Percentiles rank a stretch among this genome's conserved stretches.
phyloP scores from a whole-genome alignment of 2,888 invertebrate genomes.

The Caenorhabditis sp. region DNA sequence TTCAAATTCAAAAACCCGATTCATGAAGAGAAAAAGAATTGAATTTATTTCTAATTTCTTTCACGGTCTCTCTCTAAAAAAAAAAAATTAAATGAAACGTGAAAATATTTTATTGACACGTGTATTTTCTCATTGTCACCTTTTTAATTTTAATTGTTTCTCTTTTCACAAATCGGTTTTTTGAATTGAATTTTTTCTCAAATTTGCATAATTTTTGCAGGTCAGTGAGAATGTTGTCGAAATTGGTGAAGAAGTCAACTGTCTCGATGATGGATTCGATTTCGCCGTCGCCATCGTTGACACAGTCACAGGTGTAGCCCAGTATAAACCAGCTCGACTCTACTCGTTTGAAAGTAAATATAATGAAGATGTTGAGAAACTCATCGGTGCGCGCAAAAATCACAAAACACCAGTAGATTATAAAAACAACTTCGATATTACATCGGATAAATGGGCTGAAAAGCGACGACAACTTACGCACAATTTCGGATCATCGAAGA shows the following conservation, averaged over 20 bases:
- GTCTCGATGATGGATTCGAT: conserved; percentile 48
- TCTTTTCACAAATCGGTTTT: too few species aligned
- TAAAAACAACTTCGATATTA: conserved; percentile 14
- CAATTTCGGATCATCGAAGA: conserved; percentile 51
- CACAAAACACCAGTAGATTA: conserved; percentile 3
- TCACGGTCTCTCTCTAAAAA: too few species aligned
- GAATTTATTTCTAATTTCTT: too few species aligned
- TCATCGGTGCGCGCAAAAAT: conserved; percentile 5
- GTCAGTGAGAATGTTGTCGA: conserved; percentile 36
- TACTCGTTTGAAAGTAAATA: conserved; percentile 34
- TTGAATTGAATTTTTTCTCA: too few species aligned
- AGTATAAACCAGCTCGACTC: conserved; percentile 21
- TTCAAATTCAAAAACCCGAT: too few species aligned
- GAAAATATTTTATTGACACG: too few species aligned
- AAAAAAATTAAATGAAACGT: too few species aligned
- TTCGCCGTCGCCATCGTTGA: conserved; percentile 50
- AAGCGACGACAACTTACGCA: conserved; percentile 41
- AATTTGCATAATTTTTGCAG: background rate
- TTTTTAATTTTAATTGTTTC: too few species aligned
- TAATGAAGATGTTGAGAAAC: conserved; percentile 22
- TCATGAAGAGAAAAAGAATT: too few species aligned
- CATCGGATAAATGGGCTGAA: conserved; percentile 39
- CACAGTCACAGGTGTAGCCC: conserved; percentile 24
- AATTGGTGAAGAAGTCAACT: conserved; percentile 45
- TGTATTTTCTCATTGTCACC: too few species aligned